Base-by-base conservation (phyloP, 1,140 invertebrate species). In the Lepeophtheirus salmonis region DNA sequence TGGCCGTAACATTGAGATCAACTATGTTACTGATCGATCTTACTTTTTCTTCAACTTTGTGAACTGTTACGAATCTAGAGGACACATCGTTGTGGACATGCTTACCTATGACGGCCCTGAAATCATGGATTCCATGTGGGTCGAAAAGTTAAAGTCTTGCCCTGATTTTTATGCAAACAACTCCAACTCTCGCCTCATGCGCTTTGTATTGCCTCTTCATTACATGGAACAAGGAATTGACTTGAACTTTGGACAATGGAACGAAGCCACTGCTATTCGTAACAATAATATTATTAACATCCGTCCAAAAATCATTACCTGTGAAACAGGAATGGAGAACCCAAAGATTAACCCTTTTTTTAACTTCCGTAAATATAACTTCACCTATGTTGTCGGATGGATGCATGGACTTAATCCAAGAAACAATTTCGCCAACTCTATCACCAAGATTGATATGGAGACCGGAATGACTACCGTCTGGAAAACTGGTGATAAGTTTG, bases 391-490 rank as follows among this genome's bases (percentile, higher is more conserved):
- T n/a, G n/a, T n/a, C n/a, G n/a, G n/a, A n/a, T n/a, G n/a, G n/a
- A n/a, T 54, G 17, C n/a, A 54, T 3, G 18, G 17, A 4, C 17
- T 54, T 16, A 54, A 54, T 22, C n/a, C n/a, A n/a, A 16, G 52
- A 20, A 22, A 22, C 17, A n/a, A n/a, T 14, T 54, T 54, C 23
- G 52, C 52, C 52, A 54, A 54, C 23, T 17, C 52, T 14, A 17
- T 54, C 3, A 54, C 52, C 3, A 54, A 54, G 18, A 22, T 54
- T 14, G 23, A 54, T 22, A 54, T 54, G 52, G 52, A 54, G 3
- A 54, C 16, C 2, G 52, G 52, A n/a, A n/a, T n/a, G n/a, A n/a
- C n/a, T n/a, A n/a, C n/a, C n/a, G n/a, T n/a, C n/a, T n/a, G n/a
- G n/a, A n/a, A n/a, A n/a, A n/a, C n/a, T n/a, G n/a, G n/a, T n/a